Percentiles rank a stretch among this genome's conserved stretches.
Evolutionary conservation across 2,113 vertebrate genomes (phyloP).

Genomic region (Entosphenus tridentatus): DNA sequence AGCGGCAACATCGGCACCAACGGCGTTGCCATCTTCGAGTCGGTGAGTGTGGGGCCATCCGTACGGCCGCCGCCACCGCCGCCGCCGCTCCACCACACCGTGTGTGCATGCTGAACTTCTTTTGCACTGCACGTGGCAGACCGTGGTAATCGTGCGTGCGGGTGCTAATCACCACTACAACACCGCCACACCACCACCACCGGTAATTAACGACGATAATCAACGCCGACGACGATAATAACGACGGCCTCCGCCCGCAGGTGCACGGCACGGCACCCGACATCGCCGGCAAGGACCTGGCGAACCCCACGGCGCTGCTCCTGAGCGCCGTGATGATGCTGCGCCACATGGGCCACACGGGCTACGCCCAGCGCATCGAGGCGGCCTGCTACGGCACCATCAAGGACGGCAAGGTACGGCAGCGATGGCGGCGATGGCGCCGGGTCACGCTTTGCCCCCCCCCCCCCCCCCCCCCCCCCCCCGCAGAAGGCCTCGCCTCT

Average conservation of each 20-base stretch:
- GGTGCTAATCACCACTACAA: no score
- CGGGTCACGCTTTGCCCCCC: no score
- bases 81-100: background rate
- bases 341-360: conserved; percentile 58
- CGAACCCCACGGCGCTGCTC: conserved; percentile 76
- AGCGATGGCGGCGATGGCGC: no score
- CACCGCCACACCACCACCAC: no score
- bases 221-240: no score
- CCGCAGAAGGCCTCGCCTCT: no score
- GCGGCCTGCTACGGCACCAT: conserved; percentile 60
- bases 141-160: no score
- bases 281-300: conserved; percentile 73
- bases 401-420: conserved; percentile 42
- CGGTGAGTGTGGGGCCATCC: conserved; percentile 26
- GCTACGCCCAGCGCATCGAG: conserved; percentile 42
- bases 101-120: background rate
- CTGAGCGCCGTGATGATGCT: conserved; percentile 89
- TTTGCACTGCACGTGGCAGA: background rate
- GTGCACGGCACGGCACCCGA: conserved; percentile 88
- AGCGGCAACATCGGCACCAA: conserved; percentile 88
- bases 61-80: background rate
- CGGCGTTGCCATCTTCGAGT: conserved; percentile 84
- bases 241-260: conserved; percentile 17
- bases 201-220: no score
- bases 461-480: no score